Conservation (phyloP, 2,888 invertebrate genomes). For the Melieria crassipennis region DNA sequence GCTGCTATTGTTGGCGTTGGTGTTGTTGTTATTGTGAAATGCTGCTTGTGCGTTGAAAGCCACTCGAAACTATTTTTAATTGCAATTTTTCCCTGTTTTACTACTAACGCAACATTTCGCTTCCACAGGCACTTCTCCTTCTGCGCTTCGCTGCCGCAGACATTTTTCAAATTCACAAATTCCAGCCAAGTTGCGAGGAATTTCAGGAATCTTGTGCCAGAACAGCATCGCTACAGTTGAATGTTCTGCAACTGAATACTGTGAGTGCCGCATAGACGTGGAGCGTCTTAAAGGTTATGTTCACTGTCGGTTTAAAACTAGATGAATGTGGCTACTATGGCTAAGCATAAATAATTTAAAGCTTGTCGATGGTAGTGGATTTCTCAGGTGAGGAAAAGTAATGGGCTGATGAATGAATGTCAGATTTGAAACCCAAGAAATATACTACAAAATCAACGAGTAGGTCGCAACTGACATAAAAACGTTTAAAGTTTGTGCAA, state of each 20-base stretch:
- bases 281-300: no score
- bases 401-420: background rate
- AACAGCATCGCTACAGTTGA: no score
- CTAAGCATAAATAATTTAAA: no score
- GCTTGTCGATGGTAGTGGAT: no score
- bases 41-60: constrained; percentile 16
- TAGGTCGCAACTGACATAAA: background rate
- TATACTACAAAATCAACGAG: background rate
- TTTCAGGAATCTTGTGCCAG: no score
- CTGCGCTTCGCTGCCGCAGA: constrained; percentile 10
- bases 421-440: background rate
- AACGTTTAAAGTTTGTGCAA: background rate
- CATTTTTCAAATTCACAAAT: constrained; percentile 19
- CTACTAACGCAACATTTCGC: constrained; percentile 27
- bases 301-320: no score
- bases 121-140: constrained; percentile 40
- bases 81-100: constrained; percentile 47
- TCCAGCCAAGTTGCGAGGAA: background rate
- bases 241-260: no score
- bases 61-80: constrained; percentile 61
- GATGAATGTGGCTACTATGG: no score
- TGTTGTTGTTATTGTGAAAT: constrained; percentile 11
- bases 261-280: no score
- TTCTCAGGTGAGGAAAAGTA: background rate
- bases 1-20: background rate